Base-by-base conservation (phyloP, 2,888 invertebrate species). In the Napeogenes inachia region DNA sequence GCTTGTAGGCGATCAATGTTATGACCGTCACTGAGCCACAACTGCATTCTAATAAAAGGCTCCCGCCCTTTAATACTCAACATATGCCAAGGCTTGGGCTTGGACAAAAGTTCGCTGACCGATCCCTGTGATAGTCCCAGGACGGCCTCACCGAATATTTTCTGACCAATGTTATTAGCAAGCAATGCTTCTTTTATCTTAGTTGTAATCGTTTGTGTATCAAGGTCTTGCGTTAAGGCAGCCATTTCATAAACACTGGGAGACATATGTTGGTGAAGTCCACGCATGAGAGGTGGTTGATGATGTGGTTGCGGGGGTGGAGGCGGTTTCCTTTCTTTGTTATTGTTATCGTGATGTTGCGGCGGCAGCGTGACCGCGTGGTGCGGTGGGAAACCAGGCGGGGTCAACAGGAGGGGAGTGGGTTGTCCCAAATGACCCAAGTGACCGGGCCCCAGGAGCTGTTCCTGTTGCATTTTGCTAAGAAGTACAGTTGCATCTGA, bases 11-110 rank as follows among this genome's bases (percentile, higher is more conserved):
- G 93, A 79, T 99, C 98, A 61, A 99, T 94, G 82, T 98, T 99
- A 82, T 97, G 96, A 10, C 98, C 95, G 80, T 99, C 99, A 74
- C 97, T 96, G 45, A 99, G 92, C 99, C 99, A 99, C 67, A 98
- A 85, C 80, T 99, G 98, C 98, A 98, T 98, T 59, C 98, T 92
- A 70, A 98, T 97, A 86, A 98, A 98, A 0, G 98, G 98, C 79
- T 99, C 99, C 42, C 99, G 92, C 0, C 99, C 99, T 83, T 99
- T 99, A 81, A 98, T 98, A 80, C 98, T 98, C 60, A 99, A 92
- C 98, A 99, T 98, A 81, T 98, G 98, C 99, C 99, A 99, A 0
- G 99, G 99, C 78, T 99, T 99, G 4, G 99, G 99, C 83, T 99
- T 99, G 66, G 98, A 98, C 6, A 99, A 92, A 67, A 99, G 91